Evolutionary conservation across 1,140 invertebrate genomes (phyloP).

Genomic region (Conopomorpha cramerella): DNA sequence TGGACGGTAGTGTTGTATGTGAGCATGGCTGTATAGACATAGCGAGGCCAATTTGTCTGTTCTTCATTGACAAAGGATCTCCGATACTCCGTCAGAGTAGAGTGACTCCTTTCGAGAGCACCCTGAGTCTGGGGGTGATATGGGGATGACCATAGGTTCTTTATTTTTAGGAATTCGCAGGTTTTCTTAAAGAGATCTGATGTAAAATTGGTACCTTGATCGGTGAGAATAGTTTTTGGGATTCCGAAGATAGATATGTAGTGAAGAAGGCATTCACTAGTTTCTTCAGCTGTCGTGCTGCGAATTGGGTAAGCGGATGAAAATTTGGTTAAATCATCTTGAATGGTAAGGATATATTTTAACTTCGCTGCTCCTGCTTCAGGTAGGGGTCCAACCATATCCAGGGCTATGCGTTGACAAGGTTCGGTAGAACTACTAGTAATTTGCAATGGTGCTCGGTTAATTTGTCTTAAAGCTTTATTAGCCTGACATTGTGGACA

Average conservation of each 20-base stretch:
- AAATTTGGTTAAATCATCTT: slow-evolving; percentile 30
- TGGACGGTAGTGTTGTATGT: slow-evolving; percentile 16
- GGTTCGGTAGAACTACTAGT: slow-evolving; percentile 16
- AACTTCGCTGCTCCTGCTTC: slow-evolving; percentile 9
- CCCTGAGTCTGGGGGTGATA: slow-evolving; percentile 16
- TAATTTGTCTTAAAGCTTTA: slow-evolving; percentile 14
- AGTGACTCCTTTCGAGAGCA: slow-evolving; percentile 14
- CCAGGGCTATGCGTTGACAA: slow-evolving; percentile 16
- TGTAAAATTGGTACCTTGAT: slow-evolving; percentile 24
- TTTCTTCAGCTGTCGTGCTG: slow-evolving; percentile 20
- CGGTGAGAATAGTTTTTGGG: slow-evolving; percentile 13
- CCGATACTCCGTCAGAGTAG: slow-evolving; percentile 15
- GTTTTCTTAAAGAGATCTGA: slow-evolving; percentile 8
- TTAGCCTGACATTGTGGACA: too few relatives aligned
- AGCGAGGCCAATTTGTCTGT: slow-evolving; percentile 12
- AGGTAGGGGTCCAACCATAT: slow-evolving; percentile 24
- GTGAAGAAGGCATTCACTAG: slow-evolving; percentile 13
- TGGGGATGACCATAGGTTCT: slow-evolving; percentile 17
- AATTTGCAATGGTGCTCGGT: slow-evolving; percentile 20
- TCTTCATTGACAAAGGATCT: slow-evolving; percentile 13
- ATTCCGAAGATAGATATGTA: slow-evolving; percentile 18
- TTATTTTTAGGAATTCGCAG: slow-evolving; percentile 12
- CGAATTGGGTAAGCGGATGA: slow-evolving; percentile 14
- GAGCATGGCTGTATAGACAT: slow-evolving; percentile 9
- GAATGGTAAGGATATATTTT: slow-evolving; percentile 20